Percentiles rank a stretch among this genome's conserved stretches.
phyloP scores from a whole-genome alignment of 2,113 vertebrate genomes.

The Theristicus caerulescens region DNA sequence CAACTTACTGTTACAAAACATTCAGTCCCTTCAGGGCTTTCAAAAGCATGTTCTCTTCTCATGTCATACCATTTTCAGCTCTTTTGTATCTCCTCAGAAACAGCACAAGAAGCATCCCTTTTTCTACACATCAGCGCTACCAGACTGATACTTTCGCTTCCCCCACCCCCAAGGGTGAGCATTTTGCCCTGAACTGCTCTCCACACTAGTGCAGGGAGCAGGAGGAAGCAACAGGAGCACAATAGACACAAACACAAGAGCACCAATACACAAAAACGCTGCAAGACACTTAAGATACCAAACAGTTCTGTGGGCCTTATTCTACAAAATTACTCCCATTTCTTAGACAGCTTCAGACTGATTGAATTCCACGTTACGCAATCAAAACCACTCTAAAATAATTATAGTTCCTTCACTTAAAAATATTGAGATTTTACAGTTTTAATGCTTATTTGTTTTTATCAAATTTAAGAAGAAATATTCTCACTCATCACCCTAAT shows the following conservation, averaged over 20 bases:
- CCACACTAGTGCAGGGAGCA: not conserved
- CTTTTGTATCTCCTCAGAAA: not conserved
- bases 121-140: not conserved
- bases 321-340: not conserved
- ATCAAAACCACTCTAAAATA: not conserved
- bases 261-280: not conserved
- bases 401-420: not conserved
- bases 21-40: not conserved
- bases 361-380: not conserved
- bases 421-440: not conserved
- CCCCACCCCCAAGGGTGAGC: not conserved
- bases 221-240: not conserved
- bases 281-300: not conserved
- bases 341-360: not conserved
- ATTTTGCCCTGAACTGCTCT: rapidly evolving
- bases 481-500: rapidly evolving
- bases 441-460: not conserved
- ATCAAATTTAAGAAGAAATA: not conserved
- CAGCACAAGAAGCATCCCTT: not conserved
- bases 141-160: not conserved
- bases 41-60: not conserved
- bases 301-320: not conserved
- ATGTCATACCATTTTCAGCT: not conserved
- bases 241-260: not conserved
- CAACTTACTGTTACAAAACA: not conserved